phyloP scores from a whole-genome alignment of 1,140 invertebrate genomes.

The Thalassaphorura encarpata region DNA sequence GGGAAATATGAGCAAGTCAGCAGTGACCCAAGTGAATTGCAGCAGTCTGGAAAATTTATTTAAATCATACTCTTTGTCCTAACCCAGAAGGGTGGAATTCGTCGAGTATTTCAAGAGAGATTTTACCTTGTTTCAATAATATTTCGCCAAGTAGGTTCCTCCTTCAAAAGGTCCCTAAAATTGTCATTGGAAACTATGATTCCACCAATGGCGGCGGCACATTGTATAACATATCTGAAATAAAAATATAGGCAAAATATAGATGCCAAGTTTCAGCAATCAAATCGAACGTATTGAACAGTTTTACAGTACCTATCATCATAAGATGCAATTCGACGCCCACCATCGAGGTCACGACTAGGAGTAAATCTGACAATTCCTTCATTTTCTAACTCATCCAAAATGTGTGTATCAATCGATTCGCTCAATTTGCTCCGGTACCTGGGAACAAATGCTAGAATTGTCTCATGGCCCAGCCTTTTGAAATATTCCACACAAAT shows the following conservation, averaged over 20 bases:
- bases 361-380: slow-evolving; percentile 89
- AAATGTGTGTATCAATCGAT: slow-evolving; percentile 74
- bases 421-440: slow-evolving; percentile 79
- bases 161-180: slow-evolving; percentile 78
- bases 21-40: slow-evolving; percentile 14
- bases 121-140: slow-evolving; percentile 66
- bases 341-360: slow-evolving; percentile 75
- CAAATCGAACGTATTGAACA: no score
- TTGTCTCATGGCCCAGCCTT: slow-evolving; percentile 72
- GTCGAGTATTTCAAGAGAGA: background rate
- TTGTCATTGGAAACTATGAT: slow-evolving; percentile 96
- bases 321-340: slow-evolving; percentile 87
- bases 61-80: background rate
- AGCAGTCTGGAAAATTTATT: slow-evolving; percentile 7
- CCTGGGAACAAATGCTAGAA: slow-evolving; percentile 94
- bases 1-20: slow-evolving; percentile 68
- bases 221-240: slow-evolving; percentile 53
- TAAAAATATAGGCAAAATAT: background rate
- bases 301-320: slow-evolving; percentile 74
- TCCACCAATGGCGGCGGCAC: slow-evolving; percentile 78
- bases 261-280: background rate
- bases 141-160: slow-evolving; percentile 73
- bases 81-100: background rate
- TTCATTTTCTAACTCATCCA: slow-evolving; percentile 78
- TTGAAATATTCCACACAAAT: slow-evolving; percentile 89